A percentile compares a stretch with the other conserved stretches of the same genome.
Evolutionary conservation across 2,797 vertebrate genomes (phyloP).

Genomic region (Danio aesculapii): DNA sequence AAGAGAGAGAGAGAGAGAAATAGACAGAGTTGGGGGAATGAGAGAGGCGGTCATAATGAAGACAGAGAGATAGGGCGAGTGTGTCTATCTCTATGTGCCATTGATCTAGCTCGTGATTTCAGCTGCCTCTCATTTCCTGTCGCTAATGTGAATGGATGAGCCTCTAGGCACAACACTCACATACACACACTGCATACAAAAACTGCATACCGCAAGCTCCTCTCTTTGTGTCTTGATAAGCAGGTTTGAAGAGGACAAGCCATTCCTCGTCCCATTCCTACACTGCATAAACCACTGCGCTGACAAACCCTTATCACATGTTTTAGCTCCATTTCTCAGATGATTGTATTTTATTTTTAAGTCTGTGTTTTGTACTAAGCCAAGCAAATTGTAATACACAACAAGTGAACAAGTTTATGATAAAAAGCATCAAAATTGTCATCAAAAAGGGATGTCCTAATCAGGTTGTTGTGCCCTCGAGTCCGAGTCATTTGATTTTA

Average conservation of each 20-base stretch:
- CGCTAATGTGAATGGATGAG: slow-evolving; percentile 64
- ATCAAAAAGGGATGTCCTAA: too few species aligned
- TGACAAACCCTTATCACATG: slow-evolving; percentile 35
- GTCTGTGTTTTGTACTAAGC: neutral
- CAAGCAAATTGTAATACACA: too few species aligned
- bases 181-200: slow-evolving; percentile 44
- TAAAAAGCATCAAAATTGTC: too few species aligned
- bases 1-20: slow-evolving; percentile 22
- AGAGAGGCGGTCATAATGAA: slow-evolving; percentile 56
- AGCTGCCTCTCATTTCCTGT: slow-evolving; percentile 68
- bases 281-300: slow-evolving; percentile 9
- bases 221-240: slow-evolving; percentile 57
- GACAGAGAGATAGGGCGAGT: slow-evolving; percentile 51
- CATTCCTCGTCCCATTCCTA: slow-evolving; percentile 39
- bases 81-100: slow-evolving; percentile 57
- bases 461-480: too few species aligned
- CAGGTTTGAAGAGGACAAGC: slow-evolving; percentile 38
- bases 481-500: too few species aligned
- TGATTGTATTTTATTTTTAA: neutral
- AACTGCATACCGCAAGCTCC: slow-evolving; percentile 46
- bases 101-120: slow-evolving; percentile 64
- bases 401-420: too few species aligned
- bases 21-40: slow-evolving; percentile 3
- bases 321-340: neutral
- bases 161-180: slow-evolving; percentile 52